A percentile compares a stretch with the other conserved stretches of the same genome.
phyloP scores from a whole-genome alignment of 2,888 invertebrate genomes.

The Phymatocera aterrima region DNA sequence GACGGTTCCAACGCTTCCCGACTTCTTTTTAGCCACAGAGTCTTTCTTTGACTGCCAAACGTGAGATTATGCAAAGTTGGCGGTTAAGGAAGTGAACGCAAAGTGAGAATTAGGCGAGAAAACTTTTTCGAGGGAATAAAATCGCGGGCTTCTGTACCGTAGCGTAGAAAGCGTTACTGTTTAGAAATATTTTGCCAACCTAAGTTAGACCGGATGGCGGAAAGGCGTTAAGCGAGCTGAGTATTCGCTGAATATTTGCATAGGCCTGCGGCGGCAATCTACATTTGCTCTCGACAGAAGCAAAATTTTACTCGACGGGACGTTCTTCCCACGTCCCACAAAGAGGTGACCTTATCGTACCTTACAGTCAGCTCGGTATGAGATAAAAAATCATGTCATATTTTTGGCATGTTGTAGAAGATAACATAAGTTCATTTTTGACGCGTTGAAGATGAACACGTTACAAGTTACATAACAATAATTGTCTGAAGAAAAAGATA shows the following conservation, averaged over 20 bases:
- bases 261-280: neutral
- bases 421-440: too few species aligned
- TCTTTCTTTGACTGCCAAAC: slow-evolving; percentile 15
- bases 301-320: neutral
- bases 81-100: neutral
- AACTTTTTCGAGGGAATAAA: neutral
- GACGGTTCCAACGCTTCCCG: neutral
- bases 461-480: too few species aligned
- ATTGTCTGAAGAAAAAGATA: too few species aligned
- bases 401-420: too few species aligned
- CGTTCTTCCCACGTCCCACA: neutral
- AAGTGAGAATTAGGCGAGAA: slow-evolving; percentile 4
- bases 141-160: neutral
- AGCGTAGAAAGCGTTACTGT: neutral
- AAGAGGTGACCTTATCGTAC: slow-evolving; percentile 8
- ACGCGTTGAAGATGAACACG: too few species aligned
- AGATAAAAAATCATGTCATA: too few species aligned
- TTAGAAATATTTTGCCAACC: neutral
- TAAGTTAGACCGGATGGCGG: neutral
- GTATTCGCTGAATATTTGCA: neutral
- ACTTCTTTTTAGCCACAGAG: neutral
- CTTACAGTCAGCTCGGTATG: neutral
- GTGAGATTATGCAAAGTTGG: slow-evolving; percentile 14
- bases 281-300: slow-evolving; percentile 5
- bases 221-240: neutral